Conservation (phyloP, 2,797 vertebrate genomes). For the Eulemur mongoz region DNA sequence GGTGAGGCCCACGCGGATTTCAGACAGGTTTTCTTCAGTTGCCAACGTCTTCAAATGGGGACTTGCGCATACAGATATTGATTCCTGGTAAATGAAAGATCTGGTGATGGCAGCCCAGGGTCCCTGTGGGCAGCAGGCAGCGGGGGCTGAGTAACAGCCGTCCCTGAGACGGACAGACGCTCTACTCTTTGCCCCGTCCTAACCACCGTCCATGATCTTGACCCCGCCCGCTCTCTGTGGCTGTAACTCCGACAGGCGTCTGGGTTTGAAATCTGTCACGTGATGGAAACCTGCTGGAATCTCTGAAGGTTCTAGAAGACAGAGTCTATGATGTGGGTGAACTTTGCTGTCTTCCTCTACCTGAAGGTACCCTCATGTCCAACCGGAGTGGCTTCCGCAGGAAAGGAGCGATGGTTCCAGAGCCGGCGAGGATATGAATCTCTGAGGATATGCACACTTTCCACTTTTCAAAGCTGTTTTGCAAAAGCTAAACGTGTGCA, state of each 20-base stretch:
- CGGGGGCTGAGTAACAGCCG: background rate
- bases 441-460: no score
- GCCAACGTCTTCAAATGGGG: background rate
- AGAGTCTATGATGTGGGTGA: background rate
- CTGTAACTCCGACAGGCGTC: accelerated
- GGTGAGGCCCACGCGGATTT: background rate
- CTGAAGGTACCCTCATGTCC: background rate
- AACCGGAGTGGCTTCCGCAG: no score
- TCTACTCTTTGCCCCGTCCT: background rate
- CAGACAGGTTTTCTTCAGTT: background rate
- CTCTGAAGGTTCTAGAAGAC: background rate
- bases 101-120: background rate
- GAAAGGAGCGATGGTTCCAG: background rate
- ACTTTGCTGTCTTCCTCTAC: background rate
- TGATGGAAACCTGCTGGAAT: background rate
- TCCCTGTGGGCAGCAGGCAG: background rate
- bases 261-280: no score
- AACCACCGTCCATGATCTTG: background rate
- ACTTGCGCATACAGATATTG: background rate
- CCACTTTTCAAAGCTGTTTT: background rate
- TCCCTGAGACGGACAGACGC: background rate
- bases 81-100: background rate
- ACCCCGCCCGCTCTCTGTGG: background rate
- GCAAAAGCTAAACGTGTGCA: background rate
- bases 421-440: no score